These are phyloP conservation scores for Bolinopsis microptera DNA, from an alignment of 37 sponge, comb jelly and placozoan species.

Conservation along the genomic window DNA sequence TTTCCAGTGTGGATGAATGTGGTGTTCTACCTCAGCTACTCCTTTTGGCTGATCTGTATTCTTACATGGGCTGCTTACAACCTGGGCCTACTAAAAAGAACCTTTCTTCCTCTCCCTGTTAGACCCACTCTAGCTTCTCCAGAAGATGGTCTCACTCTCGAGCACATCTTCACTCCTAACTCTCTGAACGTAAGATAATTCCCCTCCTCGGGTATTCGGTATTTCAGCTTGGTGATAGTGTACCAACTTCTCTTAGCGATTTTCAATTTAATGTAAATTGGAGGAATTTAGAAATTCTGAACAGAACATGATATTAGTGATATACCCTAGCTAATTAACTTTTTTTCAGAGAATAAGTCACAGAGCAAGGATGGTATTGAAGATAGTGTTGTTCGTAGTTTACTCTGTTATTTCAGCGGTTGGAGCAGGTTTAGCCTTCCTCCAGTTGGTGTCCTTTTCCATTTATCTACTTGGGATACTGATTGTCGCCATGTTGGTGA, in stretches of 20 bases:
- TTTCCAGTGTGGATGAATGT: background rate
- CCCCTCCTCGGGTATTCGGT: too few relatives aligned
- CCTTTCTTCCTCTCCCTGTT: background rate
- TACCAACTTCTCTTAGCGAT: too few relatives aligned
- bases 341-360: background rate
- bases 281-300: too few relatives aligned
- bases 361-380: background rate
- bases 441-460: background rate
- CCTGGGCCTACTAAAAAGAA: background rate
- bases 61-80: background rate
- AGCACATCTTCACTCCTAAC: background rate
- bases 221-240: too few relatives aligned
- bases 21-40: background rate
- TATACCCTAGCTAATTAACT: too few relatives aligned
- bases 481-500: background rate
- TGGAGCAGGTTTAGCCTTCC: background rate
- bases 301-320: too few relatives aligned
- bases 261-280: too few relatives aligned
- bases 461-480: conserved; percentile 12
- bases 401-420: background rate
- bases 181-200: background rate
- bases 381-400: background rate
- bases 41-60: background rate
- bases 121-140: background rate
- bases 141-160: background rate